Evolutionary conservation across 1,140 invertebrate genomes (phyloP).

Genomic region (Homalodisca vitripennis): DNA sequence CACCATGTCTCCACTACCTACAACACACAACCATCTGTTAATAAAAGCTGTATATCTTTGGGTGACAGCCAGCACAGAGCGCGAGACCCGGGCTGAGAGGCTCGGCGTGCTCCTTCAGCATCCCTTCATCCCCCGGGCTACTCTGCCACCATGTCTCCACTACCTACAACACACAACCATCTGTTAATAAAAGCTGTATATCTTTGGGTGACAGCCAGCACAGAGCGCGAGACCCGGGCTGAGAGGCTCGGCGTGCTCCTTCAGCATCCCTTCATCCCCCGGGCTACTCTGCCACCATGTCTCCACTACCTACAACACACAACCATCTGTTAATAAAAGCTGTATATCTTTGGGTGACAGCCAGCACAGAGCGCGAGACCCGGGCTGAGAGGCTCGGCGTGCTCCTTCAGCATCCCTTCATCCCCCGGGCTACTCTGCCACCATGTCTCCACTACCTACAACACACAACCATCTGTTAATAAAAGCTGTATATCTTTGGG

Average conservation of each 20-base stretch:
- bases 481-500: not conserved
- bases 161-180: not conserved
- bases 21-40: not conserved
- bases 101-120: not conserved
- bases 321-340: not conserved
- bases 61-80: not conserved
- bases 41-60: not conserved
- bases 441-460: not conserved
- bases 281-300: not conserved
- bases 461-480: not conserved
- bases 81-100: not conserved
- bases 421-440: not conserved
- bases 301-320: not conserved
- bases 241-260: conserved; percentile 7
- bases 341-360: not conserved
- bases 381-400: not conserved
- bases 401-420: conserved; percentile 15
- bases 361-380: conserved; percentile 23
- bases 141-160: not conserved
- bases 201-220: not conserved
- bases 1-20: not conserved
- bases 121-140: not conserved
- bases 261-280: conserved; percentile 12
- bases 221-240: not conserved
- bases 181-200: not conserved